These are phyloP conservation scores for Ceyx margarethae DNA, from an alignment of 2,113 vertebrate species.

Conservation along the genomic window DNA sequence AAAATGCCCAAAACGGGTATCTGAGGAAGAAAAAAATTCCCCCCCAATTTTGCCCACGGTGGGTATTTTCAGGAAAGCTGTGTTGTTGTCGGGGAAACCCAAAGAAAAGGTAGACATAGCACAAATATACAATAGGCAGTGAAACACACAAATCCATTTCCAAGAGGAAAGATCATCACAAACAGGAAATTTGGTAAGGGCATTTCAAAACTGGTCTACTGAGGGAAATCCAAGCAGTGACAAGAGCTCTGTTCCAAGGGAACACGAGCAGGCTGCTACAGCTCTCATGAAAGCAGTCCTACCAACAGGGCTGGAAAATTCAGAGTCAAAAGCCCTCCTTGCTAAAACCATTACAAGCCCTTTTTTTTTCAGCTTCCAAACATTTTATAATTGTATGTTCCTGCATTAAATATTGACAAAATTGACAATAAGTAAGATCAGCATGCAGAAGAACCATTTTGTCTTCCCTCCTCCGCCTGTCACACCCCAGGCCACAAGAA, in stretches of 20 bases:
- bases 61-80: not conserved
- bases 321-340: not conserved
- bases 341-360: not conserved
- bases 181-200: not conserved
- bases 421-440: not conserved
- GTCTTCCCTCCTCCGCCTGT: not conserved
- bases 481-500: not conserved
- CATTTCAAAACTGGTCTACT: not conserved
- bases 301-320: not conserved
- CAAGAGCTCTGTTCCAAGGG: not conserved
- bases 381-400: not conserved
- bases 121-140: not conserved
- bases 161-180: not conserved
- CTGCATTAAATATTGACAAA: not conserved
- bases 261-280: not conserved
- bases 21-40: not conserved
- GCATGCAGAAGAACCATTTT: not conserved
- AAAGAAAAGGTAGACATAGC: not conserved
- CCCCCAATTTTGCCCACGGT: not conserved
- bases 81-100: not conserved
- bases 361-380: not conserved
- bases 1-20: not conserved
- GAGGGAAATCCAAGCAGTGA: not conserved
- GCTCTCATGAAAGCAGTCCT: not conserved
- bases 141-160: not conserved